phyloP scores from a whole-genome alignment of 2,113 vertebrate species.

The Empidonax traillii region DNA sequence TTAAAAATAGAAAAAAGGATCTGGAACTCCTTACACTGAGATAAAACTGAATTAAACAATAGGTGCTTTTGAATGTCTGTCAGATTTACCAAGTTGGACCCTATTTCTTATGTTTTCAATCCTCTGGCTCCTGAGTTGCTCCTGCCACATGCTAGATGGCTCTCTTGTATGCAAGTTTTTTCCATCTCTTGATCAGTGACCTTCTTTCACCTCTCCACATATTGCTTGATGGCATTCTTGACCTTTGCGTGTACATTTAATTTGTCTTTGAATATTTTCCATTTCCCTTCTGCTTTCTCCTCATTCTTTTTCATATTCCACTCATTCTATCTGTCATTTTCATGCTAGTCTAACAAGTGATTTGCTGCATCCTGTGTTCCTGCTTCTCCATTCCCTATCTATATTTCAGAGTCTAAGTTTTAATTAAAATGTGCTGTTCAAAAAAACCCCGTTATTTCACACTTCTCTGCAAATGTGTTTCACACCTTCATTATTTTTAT shows the following conservation, averaged over 20 bases:
- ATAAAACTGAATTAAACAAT: background rate
- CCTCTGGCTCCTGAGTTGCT: background rate
- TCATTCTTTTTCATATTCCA: background rate
- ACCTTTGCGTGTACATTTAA: conserved; percentile 25
- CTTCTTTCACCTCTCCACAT: background rate
- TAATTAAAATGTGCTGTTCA: background rate
- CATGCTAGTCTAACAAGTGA: background rate
- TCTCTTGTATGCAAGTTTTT: background rate
- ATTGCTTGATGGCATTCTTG: conserved; percentile 27
- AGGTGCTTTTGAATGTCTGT: background rate
- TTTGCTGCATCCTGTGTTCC: background rate
- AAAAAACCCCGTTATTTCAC: background rate
- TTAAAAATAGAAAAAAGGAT: background rate
- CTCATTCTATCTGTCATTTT: background rate
- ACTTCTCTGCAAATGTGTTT: background rate
- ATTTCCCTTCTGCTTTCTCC: conserved; percentile 23
- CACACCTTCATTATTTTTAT: background rate
- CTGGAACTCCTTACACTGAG: background rate
- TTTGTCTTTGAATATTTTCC: conserved; percentile 25
- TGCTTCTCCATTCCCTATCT: background rate
- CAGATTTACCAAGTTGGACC: background rate
- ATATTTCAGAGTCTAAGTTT: background rate
- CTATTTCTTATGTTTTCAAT: background rate
- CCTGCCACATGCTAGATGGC: background rate
- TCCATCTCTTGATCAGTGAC: background rate